These are phyloP conservation scores for Cathartes aura DNA, from an alignment of 2,113 vertebrate genomes.

Conservation along the genomic window DNA sequence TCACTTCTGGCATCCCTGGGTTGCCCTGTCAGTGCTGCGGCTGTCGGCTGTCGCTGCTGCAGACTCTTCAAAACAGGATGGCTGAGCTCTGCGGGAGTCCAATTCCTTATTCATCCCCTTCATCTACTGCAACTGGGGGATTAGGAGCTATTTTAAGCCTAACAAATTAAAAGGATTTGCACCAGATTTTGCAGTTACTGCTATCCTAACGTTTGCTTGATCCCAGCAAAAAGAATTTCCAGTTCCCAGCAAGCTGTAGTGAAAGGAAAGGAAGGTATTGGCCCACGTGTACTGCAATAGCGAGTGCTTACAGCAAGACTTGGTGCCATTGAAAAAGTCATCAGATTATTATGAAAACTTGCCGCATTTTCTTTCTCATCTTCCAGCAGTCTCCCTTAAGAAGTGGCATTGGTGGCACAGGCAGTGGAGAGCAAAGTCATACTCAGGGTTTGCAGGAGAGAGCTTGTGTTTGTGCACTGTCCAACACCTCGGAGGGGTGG, in stretches of 20 bases:
- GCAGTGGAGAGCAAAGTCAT: fast-evolving
- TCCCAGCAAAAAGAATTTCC: neutral
- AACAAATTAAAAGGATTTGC: neutral
- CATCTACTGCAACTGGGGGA: neutral
- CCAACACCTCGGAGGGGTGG: neutral
- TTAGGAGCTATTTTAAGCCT: neutral
- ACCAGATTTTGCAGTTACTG: neutral
- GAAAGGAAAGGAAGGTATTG: neutral
- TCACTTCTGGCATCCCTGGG: neutral
- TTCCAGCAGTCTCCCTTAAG: neutral
- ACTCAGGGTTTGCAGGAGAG: neutral
- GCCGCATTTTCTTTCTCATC: neutral
- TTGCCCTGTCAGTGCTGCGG: no score
- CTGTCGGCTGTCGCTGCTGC: fast-evolving
- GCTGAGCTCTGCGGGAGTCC: neutral
- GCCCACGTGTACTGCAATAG: fast-evolving
- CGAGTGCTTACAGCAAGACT: neutral
- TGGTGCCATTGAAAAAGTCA: neutral
- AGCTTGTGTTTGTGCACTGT: neutral
- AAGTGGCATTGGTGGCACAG: neutral
- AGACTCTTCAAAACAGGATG: neutral
- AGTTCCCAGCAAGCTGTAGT: neutral
- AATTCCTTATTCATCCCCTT: neutral
- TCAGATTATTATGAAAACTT: neutral
- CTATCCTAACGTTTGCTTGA: neutral